These are phyloP conservation scores for Melipona quadrifasciata DNA, from an alignment of 1,140 invertebrate species.

Conservation along the genomic window DNA sequence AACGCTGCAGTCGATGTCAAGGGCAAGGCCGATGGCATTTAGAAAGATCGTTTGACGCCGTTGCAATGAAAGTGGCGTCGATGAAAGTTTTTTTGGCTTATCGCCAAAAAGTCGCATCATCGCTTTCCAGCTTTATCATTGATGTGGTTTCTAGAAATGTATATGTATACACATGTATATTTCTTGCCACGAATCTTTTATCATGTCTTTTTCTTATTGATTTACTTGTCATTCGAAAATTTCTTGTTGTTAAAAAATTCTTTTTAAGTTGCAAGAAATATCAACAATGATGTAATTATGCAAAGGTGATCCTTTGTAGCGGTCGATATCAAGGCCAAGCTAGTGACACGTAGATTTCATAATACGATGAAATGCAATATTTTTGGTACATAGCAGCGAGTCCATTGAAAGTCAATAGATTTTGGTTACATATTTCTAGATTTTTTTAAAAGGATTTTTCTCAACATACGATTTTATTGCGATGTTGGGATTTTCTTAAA, in stretches of 20 bases:
- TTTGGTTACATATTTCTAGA: too few relatives aligned
- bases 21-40: constrained; percentile 74
- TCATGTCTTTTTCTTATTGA: not conserved
- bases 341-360: constrained; percentile 39
- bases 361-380: constrained; percentile 45
- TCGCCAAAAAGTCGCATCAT: constrained; percentile 36
- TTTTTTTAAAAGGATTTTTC: not conserved
- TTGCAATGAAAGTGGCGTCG: constrained; percentile 56
- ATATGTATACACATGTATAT: not conserved
- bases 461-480: not conserved
- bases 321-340: constrained; percentile 57
- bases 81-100: constrained; percentile 40
- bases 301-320: constrained; percentile 10
- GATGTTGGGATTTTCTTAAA: not conserved
- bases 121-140: constrained; percentile 1
- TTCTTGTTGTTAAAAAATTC: not conserved
- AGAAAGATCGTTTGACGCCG: constrained; percentile 60
- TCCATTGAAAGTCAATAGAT: not conserved
- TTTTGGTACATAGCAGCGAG: not conserved
- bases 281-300: constrained; percentile 44
- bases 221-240: not conserved
- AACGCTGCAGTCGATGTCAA: constrained; percentile 80
- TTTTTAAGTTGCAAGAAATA: constrained; percentile 22
- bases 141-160: not conserved
- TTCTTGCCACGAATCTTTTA: not conserved